phyloP scores from a whole-genome alignment of 1,140 invertebrate genomes.

The Ditylenchus dipsaci region DNA sequence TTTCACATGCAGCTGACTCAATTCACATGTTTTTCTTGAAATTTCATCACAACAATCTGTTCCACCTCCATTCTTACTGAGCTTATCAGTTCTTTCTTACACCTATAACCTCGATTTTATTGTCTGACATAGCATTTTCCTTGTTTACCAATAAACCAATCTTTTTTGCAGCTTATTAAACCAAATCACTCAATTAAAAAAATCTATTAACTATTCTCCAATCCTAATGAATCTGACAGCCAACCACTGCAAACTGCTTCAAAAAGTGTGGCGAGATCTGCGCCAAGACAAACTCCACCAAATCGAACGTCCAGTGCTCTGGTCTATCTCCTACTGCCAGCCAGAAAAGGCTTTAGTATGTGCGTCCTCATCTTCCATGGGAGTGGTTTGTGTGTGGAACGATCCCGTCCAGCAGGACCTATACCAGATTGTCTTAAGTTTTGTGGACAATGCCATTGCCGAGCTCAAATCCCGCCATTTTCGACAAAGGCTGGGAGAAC shows the following conservation, averaged over 20 bases:
- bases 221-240: constrained; percentile 21
- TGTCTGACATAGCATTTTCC: neutral
- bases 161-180: neutral
- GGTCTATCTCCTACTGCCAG: constrained; percentile 18
- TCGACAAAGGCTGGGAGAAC: constrained; percentile 10
- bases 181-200: neutral
- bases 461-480: constrained; percentile 17
- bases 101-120: no score
- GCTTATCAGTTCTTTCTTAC: no score
- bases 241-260: constrained; percentile 26
- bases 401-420: constrained; percentile 22
- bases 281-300: constrained; percentile 28
- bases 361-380: constrained; percentile 5
- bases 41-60: no score
- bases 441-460: constrained; percentile 24
- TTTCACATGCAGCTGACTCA: no score
- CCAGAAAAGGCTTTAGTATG: neutral
- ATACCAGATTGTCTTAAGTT: constrained; percentile 22
- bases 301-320: constrained; percentile 22
- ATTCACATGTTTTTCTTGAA: no score
- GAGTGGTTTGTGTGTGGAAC: constrained; percentile 17
- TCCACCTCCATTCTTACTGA: no score
- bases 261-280: constrained; percentile 25
- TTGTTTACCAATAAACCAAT: neutral
- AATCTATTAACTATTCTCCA: neutral